phyloP scores from a whole-genome alignment of 2,888 invertebrate genomes.

The Colletes collaris region DNA sequence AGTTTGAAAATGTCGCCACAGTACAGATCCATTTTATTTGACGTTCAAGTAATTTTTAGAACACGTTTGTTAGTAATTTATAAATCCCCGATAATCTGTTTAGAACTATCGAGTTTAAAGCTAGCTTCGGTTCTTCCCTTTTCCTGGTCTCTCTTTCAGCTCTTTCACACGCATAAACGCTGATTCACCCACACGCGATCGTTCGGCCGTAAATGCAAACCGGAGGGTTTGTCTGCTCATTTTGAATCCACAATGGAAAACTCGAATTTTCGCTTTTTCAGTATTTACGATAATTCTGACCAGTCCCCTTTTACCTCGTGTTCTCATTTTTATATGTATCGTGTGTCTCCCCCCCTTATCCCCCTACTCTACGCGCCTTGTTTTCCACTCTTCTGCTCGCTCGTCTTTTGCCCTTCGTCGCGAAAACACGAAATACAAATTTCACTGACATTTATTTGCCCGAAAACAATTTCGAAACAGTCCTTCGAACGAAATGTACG shows the following conservation, averaged over 20 bases:
- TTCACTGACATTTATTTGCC: too few species aligned
- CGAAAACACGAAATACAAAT: too few species aligned
- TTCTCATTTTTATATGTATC: conserved; percentile 20
- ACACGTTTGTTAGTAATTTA: conserved; percentile 80
- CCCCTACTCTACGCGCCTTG: background rate
- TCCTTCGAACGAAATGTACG: too few species aligned
- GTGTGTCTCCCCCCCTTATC: too few species aligned
- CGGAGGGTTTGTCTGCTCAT: conserved; percentile 60
- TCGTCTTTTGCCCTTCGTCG: background rate
- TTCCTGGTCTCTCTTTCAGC: conserved; percentile 30
- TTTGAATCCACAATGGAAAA: conserved; percentile 65
- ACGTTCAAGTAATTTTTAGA: conserved; percentile 75
- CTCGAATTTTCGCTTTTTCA: conserved; percentile 57
- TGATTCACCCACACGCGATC: conserved; percentile 70
- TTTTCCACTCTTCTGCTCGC: conserved; percentile 1
- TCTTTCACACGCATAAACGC: conserved; percentile 53
- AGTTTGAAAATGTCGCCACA: too few species aligned
- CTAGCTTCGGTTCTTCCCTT: conserved; percentile 57
- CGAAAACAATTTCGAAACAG: too few species aligned
- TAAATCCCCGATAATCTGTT: conserved; percentile 70
- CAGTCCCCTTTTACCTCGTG: conserved; percentile 10
- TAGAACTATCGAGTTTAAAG: conserved; percentile 77
- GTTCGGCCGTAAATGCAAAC: conserved; percentile 63
- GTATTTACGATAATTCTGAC: conserved; percentile 53
- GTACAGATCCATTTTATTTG: conserved; percentile 69